A percentile compares a stretch with the other conserved stretches of the same genome.
Conservation (phyloP, 2,888 invertebrate genomes). For the Coronaproctus castanopsis region DNA sequence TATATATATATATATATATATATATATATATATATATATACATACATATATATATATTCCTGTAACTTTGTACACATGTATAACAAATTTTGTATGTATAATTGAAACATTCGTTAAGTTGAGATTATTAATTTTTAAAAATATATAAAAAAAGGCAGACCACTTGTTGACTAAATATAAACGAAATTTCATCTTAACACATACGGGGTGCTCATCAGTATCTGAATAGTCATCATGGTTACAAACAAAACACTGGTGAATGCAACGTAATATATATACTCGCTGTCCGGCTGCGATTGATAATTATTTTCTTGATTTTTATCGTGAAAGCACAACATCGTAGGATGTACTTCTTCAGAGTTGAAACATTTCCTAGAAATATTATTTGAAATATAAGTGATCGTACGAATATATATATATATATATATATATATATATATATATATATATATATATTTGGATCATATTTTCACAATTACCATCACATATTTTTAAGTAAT, state of each 20-base stretch:
- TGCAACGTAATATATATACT: slow-evolving; percentile 67
- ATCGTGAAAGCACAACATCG: slow-evolving; percentile 64
- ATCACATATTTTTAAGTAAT: too few species aligned
- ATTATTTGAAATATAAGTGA: slow-evolving; percentile 5
- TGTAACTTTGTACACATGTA: too few species aligned
- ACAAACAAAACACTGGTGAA: slow-evolving; percentile 58
- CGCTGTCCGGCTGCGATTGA: slow-evolving; percentile 53
- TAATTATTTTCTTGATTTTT: slow-evolving; percentile 55
- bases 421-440: too few species aligned
- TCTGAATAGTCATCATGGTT: slow-evolving; percentile 55
- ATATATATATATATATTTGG: too few species aligned
- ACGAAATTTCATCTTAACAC: too few species aligned
- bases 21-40: slow-evolving; percentile 1
- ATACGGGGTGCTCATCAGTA: slow-evolving; percentile 58
- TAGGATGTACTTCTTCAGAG: slow-evolving; percentile 54
- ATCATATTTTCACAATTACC: too few species aligned
- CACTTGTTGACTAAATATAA: too few species aligned
- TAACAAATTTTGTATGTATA: too few species aligned
- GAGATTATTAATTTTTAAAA: too few species aligned
- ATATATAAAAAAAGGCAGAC: too few species aligned
- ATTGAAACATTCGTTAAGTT: too few species aligned
- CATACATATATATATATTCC: not conserved
- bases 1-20: not conserved
- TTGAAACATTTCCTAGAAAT: slow-evolving; percentile 34
- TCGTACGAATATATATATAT: too few species aligned